Base-by-base conservation (phyloP, 2,888 invertebrate species). In the Ptychoptera contaminata region DNA sequence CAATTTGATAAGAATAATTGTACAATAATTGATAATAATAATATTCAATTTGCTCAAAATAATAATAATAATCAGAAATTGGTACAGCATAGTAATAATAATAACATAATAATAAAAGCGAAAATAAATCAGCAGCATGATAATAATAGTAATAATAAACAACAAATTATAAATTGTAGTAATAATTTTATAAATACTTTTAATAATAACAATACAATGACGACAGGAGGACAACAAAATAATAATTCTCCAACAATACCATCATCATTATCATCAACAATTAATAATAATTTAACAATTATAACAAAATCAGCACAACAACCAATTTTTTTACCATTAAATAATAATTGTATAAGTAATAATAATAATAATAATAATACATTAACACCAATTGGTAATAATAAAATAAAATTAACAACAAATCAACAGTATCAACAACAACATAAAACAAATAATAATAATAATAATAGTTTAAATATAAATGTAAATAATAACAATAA, bases 211-310 rank as follows among this genome's bases (percentile, higher is more conserved):
- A 30, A 42, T n/a, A 14, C 34, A 2, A 5, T 16, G 8, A 23
- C 23, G 11, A 32, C 11, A 9, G 11, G 15, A 15, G 8, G 14
- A 29, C 34, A 42, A 35, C 41, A 15, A 15, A 14, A 30, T 11
- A 15, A 31, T n/a, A 35, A 16, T 35, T 23, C 42, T 16, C 34
- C 42, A 35, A n/a, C 42, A 40, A 3, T 15, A 5, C 14, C 31
- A 15, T 16, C 15, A 31, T 10, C 40, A 40, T 9, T 11, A 34
- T 16, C 23, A 8, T 23, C 35, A 8, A 42, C 11, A n/a, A 35
- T 34, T 34, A 42, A 42, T 42, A n/a, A 42, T 42, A 35, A 42
- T 16, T 23, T 34, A 42, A 12, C 42, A 42, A 35, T 16, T 42
- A 42, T 30, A 34, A 7, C 42, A 34, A 12, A 35, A 16, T 35